phyloP scores from a whole-genome alignment of 1,140 invertebrate genomes.

The Drosophila oshimai region DNA sequence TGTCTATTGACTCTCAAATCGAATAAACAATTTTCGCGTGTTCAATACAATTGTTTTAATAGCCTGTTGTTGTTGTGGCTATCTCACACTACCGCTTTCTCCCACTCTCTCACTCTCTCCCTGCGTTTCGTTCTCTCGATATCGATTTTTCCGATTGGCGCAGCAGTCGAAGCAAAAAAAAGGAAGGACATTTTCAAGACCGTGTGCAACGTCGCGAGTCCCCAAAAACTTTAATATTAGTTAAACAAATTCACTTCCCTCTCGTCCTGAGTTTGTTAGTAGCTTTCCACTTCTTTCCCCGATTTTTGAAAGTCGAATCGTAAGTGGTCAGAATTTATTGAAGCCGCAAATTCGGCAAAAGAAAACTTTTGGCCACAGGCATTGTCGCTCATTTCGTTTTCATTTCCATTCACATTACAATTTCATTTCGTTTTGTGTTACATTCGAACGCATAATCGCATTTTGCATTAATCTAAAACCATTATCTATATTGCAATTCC shows the following conservation, averaged over 20 bases:
- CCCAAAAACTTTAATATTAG: constrained; percentile 18
- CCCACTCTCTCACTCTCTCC: not conserved
- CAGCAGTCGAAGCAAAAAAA: constrained; percentile 30
- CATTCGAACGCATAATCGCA: constrained; percentile 1
- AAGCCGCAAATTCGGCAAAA: not conserved
- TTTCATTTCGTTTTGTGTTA: constrained; percentile 22
- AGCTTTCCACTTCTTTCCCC: not conserved
- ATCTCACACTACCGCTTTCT: not conserved
- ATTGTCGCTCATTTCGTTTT: constrained; percentile 29
- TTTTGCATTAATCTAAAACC: constrained; percentile 36
- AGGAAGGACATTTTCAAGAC: constrained; percentile 13
- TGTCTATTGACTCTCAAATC: constrained; percentile 6
- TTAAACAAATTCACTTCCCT: constrained; percentile 5
- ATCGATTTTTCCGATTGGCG: constrained; percentile 66
- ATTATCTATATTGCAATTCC: constrained; percentile 69
- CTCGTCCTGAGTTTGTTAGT: constrained; percentile 10
- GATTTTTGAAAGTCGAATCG: not conserved
- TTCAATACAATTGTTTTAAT: constrained; percentile 13
- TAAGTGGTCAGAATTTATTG: constrained; percentile 16
- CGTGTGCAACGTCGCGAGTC: constrained; percentile 9
- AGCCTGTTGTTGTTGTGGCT: not conserved
- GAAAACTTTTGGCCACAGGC: constrained; percentile 12
- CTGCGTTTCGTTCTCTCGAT: constrained; percentile 30
- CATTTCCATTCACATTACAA: constrained; percentile 36
- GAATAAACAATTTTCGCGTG: constrained; percentile 16